phyloP scores from a whole-genome alignment of 2,113 vertebrate genomes.

The Podarcis cretensis region DNA sequence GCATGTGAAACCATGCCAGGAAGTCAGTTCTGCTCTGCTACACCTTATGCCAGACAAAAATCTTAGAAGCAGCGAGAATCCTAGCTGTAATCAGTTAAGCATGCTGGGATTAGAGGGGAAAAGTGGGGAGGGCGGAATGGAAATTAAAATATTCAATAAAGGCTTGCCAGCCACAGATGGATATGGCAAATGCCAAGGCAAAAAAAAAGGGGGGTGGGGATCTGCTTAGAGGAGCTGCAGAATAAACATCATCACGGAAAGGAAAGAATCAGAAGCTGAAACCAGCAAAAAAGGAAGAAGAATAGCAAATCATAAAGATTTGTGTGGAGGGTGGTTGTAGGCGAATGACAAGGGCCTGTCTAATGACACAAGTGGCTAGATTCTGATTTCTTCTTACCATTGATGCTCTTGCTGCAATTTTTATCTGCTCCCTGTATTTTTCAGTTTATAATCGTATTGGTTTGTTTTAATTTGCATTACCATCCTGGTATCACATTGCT shows the following conservation, averaged over 20 bases:
- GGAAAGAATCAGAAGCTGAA: background rate
- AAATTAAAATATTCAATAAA: constrained; percentile 12
- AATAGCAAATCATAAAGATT: background rate
- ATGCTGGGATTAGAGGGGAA: background rate
- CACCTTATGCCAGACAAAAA: constrained; percentile 10
- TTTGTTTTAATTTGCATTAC: too few species aligned
- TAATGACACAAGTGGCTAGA: background rate
- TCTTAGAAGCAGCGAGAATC: constrained; percentile 26
- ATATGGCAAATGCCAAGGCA: background rate
- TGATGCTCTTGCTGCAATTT: too few species aligned
- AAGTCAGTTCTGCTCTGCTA: constrained; percentile 6
- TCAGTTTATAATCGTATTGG: too few species aligned
- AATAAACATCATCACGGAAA: background rate
- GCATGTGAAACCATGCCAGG: background rate
- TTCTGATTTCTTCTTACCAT: too few species aligned
- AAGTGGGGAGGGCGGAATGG: background rate
- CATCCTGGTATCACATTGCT: too few species aligned
- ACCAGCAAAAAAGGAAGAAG: background rate
- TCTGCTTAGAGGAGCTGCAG: background rate
- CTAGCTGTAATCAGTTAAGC: constrained; percentile 25
- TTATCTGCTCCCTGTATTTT: too few species aligned
- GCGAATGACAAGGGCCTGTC: background rate
- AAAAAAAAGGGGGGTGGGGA: too few species aligned
- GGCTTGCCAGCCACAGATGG: background rate
- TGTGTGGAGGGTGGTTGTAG: background rate